These are phyloP conservation scores for Corythornis vintsioides DNA, from an alignment of 2,113 vertebrate species.

Conservation along the genomic window DNA sequence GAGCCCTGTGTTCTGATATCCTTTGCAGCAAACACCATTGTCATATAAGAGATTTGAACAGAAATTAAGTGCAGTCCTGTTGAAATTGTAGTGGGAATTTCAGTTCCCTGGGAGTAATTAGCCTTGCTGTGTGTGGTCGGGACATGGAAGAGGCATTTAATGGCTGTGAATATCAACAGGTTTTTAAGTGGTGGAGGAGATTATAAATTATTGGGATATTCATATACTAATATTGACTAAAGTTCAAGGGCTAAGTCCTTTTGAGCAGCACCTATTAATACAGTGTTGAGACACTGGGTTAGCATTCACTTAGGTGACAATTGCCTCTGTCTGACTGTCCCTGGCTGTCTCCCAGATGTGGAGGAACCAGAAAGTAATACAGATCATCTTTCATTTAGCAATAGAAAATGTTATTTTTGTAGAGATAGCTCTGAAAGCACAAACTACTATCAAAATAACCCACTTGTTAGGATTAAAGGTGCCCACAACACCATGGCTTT, in stretches of 20 bases:
- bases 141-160: conserved; percentile 35
- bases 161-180: conserved; percentile 12
- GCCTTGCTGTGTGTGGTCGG: conserved; percentile 50
- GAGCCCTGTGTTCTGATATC: conserved; percentile 22
- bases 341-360: background rate
- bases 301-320: background rate
- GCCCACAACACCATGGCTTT: fast-evolving
- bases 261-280: background rate
- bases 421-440: background rate
- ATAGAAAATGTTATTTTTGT: background rate
- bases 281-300: background rate
- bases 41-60: conserved; percentile 29
- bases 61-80: conserved; percentile 55
- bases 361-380: background rate
- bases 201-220: background rate
- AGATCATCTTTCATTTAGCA: background rate
- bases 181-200: background rate
- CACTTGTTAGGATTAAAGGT: background rate
- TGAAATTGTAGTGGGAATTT: conserved; percentile 68
- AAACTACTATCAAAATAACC: background rate
- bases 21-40: conserved; percentile 5
- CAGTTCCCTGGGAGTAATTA: conserved; percentile 54
- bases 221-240: background rate
- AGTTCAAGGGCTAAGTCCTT: background rate
- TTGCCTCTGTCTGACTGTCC: background rate